These are phyloP conservation scores for Trypoxylon attenuatum DNA, from an alignment of 2,888 invertebrate species.

Conservation along the genomic window DNA sequence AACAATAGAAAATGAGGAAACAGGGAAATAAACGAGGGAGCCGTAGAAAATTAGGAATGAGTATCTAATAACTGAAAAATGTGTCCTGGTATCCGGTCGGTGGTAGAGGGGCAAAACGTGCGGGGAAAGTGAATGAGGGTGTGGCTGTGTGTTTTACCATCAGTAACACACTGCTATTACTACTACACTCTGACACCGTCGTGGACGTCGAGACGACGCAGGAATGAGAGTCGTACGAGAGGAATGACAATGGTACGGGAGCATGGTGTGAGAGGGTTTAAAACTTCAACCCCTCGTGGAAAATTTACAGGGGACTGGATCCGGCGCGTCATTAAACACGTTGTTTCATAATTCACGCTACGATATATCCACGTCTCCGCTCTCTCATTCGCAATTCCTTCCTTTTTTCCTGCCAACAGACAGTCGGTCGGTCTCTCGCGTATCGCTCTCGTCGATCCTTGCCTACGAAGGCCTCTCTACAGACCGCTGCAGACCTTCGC, in stretches of 20 bases:
- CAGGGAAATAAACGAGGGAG: conserved; percentile 42
- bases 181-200: too few species aligned
- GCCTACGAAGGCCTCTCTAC: background rate
- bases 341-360: conserved; percentile 73
- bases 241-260: conserved; percentile 64
- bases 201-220: conserved; percentile 42
- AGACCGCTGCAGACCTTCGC: background rate
- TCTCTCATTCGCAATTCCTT: conserved; percentile 4
- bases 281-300: conserved; percentile 62
- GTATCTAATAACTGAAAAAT: conserved; percentile 65
- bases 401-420: conserved; percentile 2
- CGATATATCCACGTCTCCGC: conserved; percentile 50
- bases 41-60: conserved; percentile 59
- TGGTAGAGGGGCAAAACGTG: conserved; percentile 43
- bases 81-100: conserved; percentile 50
- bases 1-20: conserved; percentile 45
- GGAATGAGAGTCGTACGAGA: conserved; percentile 56
- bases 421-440: too few species aligned
- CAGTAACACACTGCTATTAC: too few species aligned
- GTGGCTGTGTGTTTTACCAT: too few species aligned
- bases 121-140: conserved; percentile 52
- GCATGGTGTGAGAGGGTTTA: conserved; percentile 58
- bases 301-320: conserved; percentile 71
- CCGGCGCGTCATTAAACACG: conserved; percentile 73
- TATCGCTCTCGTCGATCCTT: too few species aligned